phyloP scores from a whole-genome alignment of 2,888 invertebrate species.

The Harpagoxenus sublaevis region DNA sequence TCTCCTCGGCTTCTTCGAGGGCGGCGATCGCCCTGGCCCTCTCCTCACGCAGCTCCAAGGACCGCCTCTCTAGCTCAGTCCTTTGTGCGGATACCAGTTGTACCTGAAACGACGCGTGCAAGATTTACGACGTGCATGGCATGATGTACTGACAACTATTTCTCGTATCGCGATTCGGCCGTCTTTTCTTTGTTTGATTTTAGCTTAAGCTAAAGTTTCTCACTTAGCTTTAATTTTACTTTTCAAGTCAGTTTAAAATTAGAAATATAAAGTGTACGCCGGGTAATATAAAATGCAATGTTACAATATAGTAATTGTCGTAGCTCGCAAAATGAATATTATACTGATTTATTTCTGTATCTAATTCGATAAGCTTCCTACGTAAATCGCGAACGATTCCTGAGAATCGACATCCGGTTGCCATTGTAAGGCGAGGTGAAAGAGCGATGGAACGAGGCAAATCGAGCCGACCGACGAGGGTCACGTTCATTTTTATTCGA shows the following conservation, averaged over 20 bases:
- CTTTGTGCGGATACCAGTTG: slow-evolving; percentile 94
- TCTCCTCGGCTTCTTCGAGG: slow-evolving; percentile 96
- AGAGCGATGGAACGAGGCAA: slow-evolving; percentile 50
- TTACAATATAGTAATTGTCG: background rate
- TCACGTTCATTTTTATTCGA: slow-evolving; percentile 53
- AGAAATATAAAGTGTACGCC: background rate
- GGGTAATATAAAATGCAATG: background rate
- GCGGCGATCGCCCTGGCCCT: slow-evolving; percentile 93
- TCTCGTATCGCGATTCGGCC: background rate
- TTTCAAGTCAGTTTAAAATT: background rate
- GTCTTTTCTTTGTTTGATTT: background rate
- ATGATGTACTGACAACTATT: background rate
- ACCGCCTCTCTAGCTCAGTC: slow-evolving; percentile 93
- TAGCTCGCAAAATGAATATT: background rate
- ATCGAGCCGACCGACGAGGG: slow-evolving; percentile 67
- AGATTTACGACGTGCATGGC: background rate
- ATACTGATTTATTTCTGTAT: background rate
- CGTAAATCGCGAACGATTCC: slow-evolving; percentile 54
- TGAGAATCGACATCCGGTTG: slow-evolving; percentile 60
- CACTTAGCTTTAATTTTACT: background rate
- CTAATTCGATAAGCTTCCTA: background rate
- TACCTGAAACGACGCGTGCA: slow-evolving; percentile 87
- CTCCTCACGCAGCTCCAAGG: slow-evolving; percentile 92
- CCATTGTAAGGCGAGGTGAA: slow-evolving; percentile 59
- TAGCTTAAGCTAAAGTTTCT: too few relatives aligned